Conservation (phyloP, 2,797 vertebrate genomes). For the Channallabes apus region DNA sequence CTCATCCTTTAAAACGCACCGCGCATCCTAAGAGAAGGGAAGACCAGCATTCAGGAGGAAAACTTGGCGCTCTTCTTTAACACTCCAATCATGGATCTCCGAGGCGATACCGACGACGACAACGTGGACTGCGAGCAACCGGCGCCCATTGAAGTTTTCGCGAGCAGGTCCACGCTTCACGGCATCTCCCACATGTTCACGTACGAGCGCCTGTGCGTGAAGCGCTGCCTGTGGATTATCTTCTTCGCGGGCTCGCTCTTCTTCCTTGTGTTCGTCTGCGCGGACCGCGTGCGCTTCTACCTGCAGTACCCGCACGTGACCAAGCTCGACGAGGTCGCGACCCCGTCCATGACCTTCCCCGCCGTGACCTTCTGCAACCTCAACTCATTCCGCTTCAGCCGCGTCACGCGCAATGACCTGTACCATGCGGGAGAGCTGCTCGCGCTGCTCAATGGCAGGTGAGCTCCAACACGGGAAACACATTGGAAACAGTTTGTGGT, state of each 20-base stretch:
- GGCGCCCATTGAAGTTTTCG: slow-evolving; percentile 92
- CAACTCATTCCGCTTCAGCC: slow-evolving; percentile 95
- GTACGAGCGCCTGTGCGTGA: slow-evolving; percentile 88
- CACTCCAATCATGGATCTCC: slow-evolving; percentile 84
- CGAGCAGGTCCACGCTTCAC: slow-evolving; percentile 95
- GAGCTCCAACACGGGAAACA: slow-evolving; percentile 50
- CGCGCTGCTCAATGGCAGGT: slow-evolving; percentile 95
- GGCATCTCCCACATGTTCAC: slow-evolving; percentile 98
- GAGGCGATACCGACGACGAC: slow-evolving; percentile 89
- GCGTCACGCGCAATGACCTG: slow-evolving; percentile 96
- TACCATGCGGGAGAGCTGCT: slow-evolving; percentile 97
- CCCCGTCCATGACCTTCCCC: slow-evolving; percentile 85
- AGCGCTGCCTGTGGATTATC: slow-evolving; percentile 90
- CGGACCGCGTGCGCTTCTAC: slow-evolving; percentile 93
- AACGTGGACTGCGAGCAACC: slow-evolving; percentile 83
- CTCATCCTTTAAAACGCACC: neutral
- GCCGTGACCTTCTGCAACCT: slow-evolving; percentile 98
- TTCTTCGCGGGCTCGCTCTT: slow-evolving; percentile 92
- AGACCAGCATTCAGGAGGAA: neutral
- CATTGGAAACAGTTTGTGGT: neutral
- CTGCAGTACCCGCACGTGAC: slow-evolving; percentile 97
- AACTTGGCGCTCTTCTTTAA: neutral
- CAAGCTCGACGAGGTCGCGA: slow-evolving; percentile 93
- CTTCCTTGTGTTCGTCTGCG: slow-evolving; percentile 87
- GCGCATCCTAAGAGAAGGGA: neutral